Evolutionary conservation across 2,113 vertebrate genomes (phyloP), one percentile per base, ranked within the genome.

Genomic region (Leucosticte australis): DNA sequence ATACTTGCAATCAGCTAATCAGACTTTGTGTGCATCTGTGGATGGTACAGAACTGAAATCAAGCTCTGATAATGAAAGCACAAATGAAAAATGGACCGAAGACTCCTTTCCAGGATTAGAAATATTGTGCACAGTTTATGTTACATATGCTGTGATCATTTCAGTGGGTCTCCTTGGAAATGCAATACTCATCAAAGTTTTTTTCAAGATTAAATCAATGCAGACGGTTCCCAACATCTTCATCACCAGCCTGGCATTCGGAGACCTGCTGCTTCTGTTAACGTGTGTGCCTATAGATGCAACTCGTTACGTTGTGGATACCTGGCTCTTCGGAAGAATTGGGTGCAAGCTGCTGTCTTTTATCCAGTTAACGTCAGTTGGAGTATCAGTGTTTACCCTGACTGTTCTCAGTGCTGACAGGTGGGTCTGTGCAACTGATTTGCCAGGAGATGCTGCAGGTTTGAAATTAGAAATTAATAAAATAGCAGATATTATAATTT

Each of bases 341-440:
- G 98, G 98, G 56, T 98, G 98, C 94, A 98, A 98, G 96, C 95
- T 98, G 59, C 97, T 98, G 59, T 98, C 98, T 68, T 98, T 98
- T 24, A 98, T 98, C 96, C 98, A 98, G 97, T 91, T 98, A 75
- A 98, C 98, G 73, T 98, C 98, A 73, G 98, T 98, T 42, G 98
- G 98, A 93, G 98, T 98, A 13, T 98, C 98, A 11, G 98, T 98
- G 88, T 98, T 98, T 77, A 98, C 98, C 19, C 65, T 98, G 96
- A 98, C 98, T 71, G 98, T 98, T 92, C 98, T 98, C 97, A 98
- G 98, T 50, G 98, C 98, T 97, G 98, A 98, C 98, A 98, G 98
- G 98, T 98, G 95, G 95, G 98, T 98, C 87, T 78, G 69, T 53
- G 80, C 6, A 13, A 83, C 60, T 46, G 87, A 22, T 97, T 96